phyloP scores from a whole-genome alignment of 2,113 vertebrate species.

The Phaethornis superciliosus region DNA sequence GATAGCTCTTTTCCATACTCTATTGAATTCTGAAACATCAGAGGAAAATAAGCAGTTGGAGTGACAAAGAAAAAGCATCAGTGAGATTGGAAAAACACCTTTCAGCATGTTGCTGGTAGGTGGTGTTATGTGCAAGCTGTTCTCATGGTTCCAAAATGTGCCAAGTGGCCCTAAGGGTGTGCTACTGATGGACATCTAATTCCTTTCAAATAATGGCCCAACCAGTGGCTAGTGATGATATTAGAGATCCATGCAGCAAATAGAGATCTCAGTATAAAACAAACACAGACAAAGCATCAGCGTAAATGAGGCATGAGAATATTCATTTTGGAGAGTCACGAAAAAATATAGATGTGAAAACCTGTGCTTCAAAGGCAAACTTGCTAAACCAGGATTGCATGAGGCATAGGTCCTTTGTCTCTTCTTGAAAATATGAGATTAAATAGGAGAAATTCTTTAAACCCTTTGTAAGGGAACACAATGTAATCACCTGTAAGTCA shows the following conservation, averaged over 20 bases:
- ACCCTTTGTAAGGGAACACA: background rate
- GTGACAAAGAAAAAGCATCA: constrained; percentile 1
- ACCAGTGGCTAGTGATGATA: background rate
- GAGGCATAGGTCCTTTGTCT: background rate
- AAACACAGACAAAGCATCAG: background rate
- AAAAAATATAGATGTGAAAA: background rate
- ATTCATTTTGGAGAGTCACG: background rate
- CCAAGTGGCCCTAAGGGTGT: background rate
- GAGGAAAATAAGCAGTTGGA: constrained; percentile 8
- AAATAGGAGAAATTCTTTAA: background rate
- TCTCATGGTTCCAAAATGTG: background rate
- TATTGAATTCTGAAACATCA: constrained; percentile 5
- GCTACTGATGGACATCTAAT: background rate
- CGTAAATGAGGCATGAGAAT: background rate
- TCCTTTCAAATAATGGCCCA: background rate
- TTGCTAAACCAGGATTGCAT: background rate
- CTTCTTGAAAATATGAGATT: background rate
- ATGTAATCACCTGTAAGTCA: background rate
- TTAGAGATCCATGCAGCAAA: background rate
- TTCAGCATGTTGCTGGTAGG: background rate
- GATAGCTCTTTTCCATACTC: background rate
- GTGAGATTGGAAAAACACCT: background rate
- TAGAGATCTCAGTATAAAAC: background rate
- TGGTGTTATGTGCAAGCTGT: background rate
- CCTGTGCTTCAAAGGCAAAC: background rate